Conservation (phyloP, 1,140 invertebrate species). For the Drosophila yakuba region DNA sequence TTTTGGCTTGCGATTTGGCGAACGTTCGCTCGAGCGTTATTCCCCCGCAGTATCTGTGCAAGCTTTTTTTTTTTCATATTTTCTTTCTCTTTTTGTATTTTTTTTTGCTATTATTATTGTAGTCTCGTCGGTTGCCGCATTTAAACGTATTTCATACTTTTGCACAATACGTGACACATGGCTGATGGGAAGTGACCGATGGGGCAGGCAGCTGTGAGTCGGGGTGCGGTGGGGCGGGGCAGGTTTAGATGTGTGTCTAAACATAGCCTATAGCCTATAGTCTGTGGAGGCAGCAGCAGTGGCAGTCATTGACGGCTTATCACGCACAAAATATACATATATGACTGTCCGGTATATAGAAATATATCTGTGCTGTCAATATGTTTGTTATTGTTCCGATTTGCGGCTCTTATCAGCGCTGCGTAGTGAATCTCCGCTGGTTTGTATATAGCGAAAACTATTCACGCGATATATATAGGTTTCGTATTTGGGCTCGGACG, state of each 20-base stretch:
- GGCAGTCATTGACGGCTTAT: constrained; percentile 51
- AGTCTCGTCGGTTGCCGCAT: constrained; percentile 34
- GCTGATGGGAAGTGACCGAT: constrained; percentile 48
- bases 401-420: constrained; percentile 32
- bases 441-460: constrained; percentile 18
- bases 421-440: constrained; percentile 20
- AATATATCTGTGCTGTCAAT: constrained; percentile 5
- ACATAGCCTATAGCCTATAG: constrained; percentile 38
- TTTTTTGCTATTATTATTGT: constrained; percentile 54
- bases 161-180: constrained; percentile 62
- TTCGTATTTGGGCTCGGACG: background rate
- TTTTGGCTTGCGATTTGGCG: constrained; percentile 48
- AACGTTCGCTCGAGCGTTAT: constrained; percentile 18
- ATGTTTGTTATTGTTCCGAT: constrained; percentile 34
- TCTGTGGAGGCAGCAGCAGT: constrained; percentile 27
- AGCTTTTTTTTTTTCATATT: background rate
- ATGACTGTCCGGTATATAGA: background rate
- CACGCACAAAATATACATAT: constrained; percentile 12
- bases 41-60: constrained; percentile 46
- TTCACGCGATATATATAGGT: constrained; percentile 13
- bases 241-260: constrained; percentile 19
- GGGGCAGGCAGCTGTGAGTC: background rate
- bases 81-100: constrained; percentile 38
- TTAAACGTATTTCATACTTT: constrained; percentile 46
- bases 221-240: background rate